These are phyloP conservation scores for Scyliorhinus canicula DNA, from an alignment of 2,797 vertebrate genomes.

Conservation along the genomic window DNA sequence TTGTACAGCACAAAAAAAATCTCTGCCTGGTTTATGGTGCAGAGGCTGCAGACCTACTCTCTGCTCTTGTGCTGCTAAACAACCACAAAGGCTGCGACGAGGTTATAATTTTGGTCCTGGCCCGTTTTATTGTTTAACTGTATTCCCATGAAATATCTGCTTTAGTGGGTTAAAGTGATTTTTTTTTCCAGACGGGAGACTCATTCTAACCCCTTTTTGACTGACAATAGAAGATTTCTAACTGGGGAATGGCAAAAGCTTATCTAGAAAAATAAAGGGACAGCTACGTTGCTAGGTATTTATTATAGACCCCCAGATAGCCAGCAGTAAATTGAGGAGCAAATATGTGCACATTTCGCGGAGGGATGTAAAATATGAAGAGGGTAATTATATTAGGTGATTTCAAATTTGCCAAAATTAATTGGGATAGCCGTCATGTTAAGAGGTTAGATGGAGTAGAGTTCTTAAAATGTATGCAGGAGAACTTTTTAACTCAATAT, in stretches of 20 bases:
- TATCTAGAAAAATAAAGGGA: neutral
- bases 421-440: no score
- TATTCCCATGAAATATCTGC: neutral
- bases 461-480: no score
- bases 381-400: no score
- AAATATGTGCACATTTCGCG: no score
- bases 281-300: no score
- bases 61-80: neutral
- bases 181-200: neutral
- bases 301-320: no score
- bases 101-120: neutral
- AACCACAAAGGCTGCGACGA: neutral
- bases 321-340: no score
- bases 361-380: no score
- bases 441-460: no score
- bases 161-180: neutral
- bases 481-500: no score
- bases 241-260: neutral
- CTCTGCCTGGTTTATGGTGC: neutral
- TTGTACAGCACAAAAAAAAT: neutral
- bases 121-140: neutral
- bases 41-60: neutral
- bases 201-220: neutral
- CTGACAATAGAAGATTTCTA: neutral
- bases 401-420: no score